Base-by-base conservation (phyloP, 2,113 vertebrate genomes). In the Sinocyclocheilus anophthalmus region DNA sequence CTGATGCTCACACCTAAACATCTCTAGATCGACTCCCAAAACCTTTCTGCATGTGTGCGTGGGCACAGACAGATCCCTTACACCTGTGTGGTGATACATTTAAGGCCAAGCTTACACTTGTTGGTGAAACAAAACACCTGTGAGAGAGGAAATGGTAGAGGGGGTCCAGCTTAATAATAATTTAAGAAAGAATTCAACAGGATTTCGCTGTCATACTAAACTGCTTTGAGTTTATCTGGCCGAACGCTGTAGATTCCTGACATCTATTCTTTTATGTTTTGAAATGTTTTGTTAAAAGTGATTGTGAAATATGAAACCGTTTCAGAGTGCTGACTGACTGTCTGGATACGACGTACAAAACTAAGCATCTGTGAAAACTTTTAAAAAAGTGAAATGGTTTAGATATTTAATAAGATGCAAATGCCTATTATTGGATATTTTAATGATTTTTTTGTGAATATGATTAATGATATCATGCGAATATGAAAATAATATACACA, bases 41-140 rank as follows among this genome's bases (percentile, higher is more conserved):
- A 57, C 55, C n/a, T n/a, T 13, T 61, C 57, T 45, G 8, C 37
- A 24, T 50, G 18, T 50, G 33, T 48, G 33, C 30, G 75, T 26
- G 48, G 75, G 24, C 75, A 26, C 75, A 33, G 75, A 77, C 48
- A 30, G 75, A 77, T 42, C 37, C 1, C 6, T 77, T 48, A 55
- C n/a, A 55, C 48, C 48, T 30, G 79, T 24, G 55, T n/a, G 37
- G 0, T 10, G 75, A 76, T 24, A 4, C 48, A 55, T 26, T 26
- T 5, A 7, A 67, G 13, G 79, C n/a, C 39, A 80, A 63, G 78
- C 37, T 63, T 63, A 61, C 37, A 42, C 78, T 61, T 80, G 39
- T 30, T 77, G 70, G 37, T 80, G 76, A 85, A 69, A 42, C 50
- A 42, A 72, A 72, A 84, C 55, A 84, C 72, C 72, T 53, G 59